Evolutionary conservation across 2,797 vertebrate genomes (phyloP), one percentile per base, ranked within the genome.

Genomic region (Cercopithecus mitis): DNA sequence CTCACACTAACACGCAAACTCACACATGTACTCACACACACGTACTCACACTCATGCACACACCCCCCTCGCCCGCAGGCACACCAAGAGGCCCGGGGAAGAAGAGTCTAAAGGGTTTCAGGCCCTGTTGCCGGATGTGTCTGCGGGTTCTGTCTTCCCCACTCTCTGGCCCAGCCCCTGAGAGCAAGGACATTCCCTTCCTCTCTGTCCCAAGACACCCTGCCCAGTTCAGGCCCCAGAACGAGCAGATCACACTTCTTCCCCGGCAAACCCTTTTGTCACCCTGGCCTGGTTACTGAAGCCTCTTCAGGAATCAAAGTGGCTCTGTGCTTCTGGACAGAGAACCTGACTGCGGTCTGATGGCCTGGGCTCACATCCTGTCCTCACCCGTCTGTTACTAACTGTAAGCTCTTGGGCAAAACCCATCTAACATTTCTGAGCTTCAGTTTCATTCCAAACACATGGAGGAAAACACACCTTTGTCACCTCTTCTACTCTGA

Each of bases 61-160:
- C 64, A 33, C 58, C 0, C 17, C 15, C n/a, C 13, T 33, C 61
- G 24, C n/a, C 55, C 19, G 7, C 22, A 9, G 83, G 22, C 52
- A 24, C 13, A 0, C 77, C 0, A 11, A 55, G 30, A 20, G 41
- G 43, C 27, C 76, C 24, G 0, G 24, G 9, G 17, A 12, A 7
- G 41, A n/a, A 58, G 81, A 17, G 11, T 39, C 70, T 30, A 10
- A 14, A 15, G 9, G 25, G 17, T 27, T 36, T 36, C 64, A 2
- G 41, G 24, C 11, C 41, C 43, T 25, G 4, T 33, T 1, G 1
- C 4, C 0, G 1, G 25, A 5, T 3, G 9, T 0, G 7, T 64
- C 92, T 61, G 30, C 58, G 58, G 8, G 6, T 64, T 64, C 61
- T 33, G 30, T 15, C 61, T 64, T 64, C 30, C 61, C 30, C 3